A percentile compares a stretch with the other conserved stretches of the same genome.
phyloP scores from a whole-genome alignment of 2,888 invertebrate genomes.

The Noctua janthe region DNA sequence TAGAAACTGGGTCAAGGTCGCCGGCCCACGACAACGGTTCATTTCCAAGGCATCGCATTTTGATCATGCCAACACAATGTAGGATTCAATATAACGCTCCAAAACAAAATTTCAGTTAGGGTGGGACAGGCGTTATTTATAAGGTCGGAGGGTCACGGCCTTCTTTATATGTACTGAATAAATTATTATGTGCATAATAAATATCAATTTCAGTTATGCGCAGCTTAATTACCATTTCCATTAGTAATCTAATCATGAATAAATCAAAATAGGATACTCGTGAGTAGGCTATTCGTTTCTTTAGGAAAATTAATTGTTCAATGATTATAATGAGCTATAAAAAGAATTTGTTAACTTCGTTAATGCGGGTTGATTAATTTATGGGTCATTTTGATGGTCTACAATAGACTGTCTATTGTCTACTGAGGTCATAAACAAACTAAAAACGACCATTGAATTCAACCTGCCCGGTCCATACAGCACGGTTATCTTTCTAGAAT shows the following conservation, averaged over 20 bases:
- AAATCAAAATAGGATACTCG: conserved; percentile 15
- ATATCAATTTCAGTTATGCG: conserved; percentile 47
- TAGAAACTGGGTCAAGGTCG: conserved; percentile 72
- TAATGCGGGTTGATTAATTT: not conserved
- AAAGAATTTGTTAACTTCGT: not conserved
- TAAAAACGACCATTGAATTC: conserved; percentile 8
- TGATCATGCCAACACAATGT: conserved; percentile 61
- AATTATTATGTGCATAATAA: conserved; percentile 43
- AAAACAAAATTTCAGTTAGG: conserved; percentile 37
- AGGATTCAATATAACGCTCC: conserved; percentile 46
- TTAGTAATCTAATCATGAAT: conserved; percentile 30
- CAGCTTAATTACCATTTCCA: conserved; percentile 29
- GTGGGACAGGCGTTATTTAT: conserved; percentile 31
- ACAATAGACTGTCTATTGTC: conserved; percentile 17
- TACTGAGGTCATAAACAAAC: conserved; percentile 26
- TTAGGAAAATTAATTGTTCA: conserved; percentile 1
- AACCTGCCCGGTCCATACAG: conserved; percentile 16
- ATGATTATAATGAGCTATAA: not conserved
- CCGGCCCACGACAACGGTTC: conserved; percentile 57
- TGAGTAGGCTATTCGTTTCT: conserved; percentile 3
- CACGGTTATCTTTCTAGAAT: conserved; percentile 55
- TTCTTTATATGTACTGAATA: conserved; percentile 43
- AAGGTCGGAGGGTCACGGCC: conserved; percentile 51
- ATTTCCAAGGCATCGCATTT: conserved; percentile 67
- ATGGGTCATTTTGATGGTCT: not conserved